Evolutionary conservation across 53 echinoderm and acorn worm species (phyloP).

Genomic region (Apostichopus leukothele): DNA sequence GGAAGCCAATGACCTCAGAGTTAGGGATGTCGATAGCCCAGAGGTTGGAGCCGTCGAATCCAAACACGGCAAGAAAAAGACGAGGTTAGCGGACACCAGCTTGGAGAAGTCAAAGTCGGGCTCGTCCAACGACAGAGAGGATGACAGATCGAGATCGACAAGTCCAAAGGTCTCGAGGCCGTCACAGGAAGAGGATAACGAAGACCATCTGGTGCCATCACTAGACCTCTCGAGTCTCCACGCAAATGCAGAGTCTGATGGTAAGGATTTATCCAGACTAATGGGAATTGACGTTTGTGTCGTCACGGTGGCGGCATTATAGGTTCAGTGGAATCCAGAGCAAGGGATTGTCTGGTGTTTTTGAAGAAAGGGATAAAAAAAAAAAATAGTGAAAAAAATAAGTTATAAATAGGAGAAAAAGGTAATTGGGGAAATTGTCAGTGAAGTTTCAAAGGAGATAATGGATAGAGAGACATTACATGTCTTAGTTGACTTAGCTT

Average conservation of each 20-base stretch:
- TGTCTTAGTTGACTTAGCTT: too few relatives aligned
- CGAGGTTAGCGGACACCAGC: constrained; percentile 6
- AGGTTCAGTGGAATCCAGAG: too few relatives aligned
- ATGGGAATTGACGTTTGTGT: too few relatives aligned
- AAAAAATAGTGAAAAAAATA: too few relatives aligned
- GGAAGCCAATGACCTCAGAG: constrained; percentile 31
- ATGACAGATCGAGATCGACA: constrained; percentile 8
- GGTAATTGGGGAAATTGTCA: too few relatives aligned
- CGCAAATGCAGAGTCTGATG: constrained; percentile 81
- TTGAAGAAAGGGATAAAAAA: too few relatives aligned
- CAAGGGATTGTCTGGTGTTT: too few relatives aligned
- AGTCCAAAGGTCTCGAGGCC: constrained; percentile 36
- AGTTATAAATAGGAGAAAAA: too few relatives aligned
- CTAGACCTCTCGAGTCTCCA: constrained; percentile 82
- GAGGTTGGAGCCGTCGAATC: constrained; percentile 24
- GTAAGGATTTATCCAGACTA: constrained; percentile 45
- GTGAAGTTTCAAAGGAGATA: too few relatives aligned
- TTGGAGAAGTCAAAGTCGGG: neutral
- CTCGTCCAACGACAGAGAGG: neutral
- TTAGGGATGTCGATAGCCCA: constrained; percentile 34
- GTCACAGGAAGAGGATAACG: neutral
- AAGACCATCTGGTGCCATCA: constrained; percentile 68
- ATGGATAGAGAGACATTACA: too few relatives aligned
- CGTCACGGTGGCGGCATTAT: too few relatives aligned
- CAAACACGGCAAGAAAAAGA: constrained; percentile 35